Evolutionary conservation across 2,113 vertebrate genomes (phyloP).

Genomic region (Ptilorrhoa leucosticta): DNA sequence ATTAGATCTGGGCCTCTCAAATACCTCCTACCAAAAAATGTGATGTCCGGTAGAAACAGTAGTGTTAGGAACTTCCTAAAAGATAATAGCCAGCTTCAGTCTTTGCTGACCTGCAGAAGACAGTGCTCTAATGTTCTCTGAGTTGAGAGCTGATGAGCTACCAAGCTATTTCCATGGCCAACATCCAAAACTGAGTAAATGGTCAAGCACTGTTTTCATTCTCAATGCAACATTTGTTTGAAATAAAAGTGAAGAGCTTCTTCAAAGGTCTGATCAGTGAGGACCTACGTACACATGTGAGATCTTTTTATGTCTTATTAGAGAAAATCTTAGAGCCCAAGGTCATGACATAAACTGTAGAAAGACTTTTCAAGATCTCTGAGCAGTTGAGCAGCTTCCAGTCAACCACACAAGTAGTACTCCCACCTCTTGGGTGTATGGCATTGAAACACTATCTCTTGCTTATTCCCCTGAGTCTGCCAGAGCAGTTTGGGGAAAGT

Average conservation of each 20-base stretch:
- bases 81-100: neutral
- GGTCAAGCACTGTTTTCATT: neutral
- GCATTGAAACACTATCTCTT: neutral
- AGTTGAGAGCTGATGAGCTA: neutral
- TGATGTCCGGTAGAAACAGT: neutral
- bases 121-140: neutral
- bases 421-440: neutral
- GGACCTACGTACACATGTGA: neutral
- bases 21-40: neutral
- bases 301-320: neutral
- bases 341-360: neutral
- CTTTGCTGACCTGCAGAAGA: neutral
- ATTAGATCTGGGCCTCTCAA: neutral
- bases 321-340: neutral
- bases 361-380: neutral
- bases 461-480: neutral
- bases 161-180: neutral
- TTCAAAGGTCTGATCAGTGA: neutral
- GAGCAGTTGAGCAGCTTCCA: neutral
- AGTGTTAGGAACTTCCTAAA: neutral
- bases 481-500: neutral
- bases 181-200: neutral
- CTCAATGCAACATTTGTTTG: neutral
- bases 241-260: neutral
- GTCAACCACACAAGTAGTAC: neutral